Conservation (phyloP, 1,140 invertebrate species). For the Sycobia sp. region DNA sequence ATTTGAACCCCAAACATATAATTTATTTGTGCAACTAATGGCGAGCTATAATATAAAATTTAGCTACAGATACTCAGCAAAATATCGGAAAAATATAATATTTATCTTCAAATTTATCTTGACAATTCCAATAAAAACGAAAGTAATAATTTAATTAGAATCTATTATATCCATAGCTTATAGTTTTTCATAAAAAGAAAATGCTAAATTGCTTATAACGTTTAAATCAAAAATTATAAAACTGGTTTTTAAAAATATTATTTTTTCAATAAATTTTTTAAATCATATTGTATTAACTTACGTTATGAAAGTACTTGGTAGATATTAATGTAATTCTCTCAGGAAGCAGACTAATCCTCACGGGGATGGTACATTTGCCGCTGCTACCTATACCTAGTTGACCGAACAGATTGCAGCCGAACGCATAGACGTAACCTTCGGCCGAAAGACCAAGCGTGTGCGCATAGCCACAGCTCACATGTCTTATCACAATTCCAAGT, state of each 20-base stretch:
- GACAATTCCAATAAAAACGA: too few relatives aligned
- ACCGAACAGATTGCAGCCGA: conserved; percentile 80
- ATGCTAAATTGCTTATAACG: too few relatives aligned
- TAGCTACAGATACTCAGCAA: too few relatives aligned
- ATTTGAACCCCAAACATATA: conserved; percentile 81
- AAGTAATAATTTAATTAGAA: too few relatives aligned
- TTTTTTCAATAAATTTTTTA: background rate
- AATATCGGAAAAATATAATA: conserved; percentile 5
- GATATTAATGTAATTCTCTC: conserved; percentile 70
- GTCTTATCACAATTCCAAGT: conserved; percentile 50
- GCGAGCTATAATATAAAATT: conserved; percentile 67
- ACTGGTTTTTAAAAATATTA: background rate
- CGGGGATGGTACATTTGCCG: conserved; percentile 68
- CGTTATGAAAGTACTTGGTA: conserved; percentile 83
- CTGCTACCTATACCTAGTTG: conserved; percentile 72
- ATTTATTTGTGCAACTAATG: conserved; percentile 68
- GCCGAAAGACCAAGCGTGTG: conserved; percentile 72
- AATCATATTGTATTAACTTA: conserved; percentile 57
- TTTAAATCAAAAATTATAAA: too few relatives aligned
- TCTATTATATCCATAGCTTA: too few relatives aligned
- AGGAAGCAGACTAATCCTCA: conserved; percentile 64
- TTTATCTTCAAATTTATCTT: background rate
- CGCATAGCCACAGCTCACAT: conserved; percentile 75
- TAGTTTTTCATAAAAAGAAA: background rate
- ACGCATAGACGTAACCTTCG: conserved; percentile 73